Conservation (phyloP, 2,888 invertebrate species). For the Beris morrisii region DNA sequence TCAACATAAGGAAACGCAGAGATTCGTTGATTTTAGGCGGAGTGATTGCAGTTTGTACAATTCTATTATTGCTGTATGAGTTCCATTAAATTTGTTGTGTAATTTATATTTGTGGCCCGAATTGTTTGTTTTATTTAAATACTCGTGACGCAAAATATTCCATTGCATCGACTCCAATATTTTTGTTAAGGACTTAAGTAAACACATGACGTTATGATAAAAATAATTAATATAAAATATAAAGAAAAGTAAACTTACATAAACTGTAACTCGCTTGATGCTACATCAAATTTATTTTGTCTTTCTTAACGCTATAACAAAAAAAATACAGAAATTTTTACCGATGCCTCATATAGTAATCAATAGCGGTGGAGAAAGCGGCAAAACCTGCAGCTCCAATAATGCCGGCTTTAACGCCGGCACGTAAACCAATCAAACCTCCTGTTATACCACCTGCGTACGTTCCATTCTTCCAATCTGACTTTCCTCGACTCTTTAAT, state of each 20-base stretch:
- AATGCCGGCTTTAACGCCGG: constrained; percentile 90
- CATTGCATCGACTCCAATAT: too few relatives aligned
- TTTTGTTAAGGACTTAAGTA: too few relatives aligned
- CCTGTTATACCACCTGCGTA: constrained; percentile 94
- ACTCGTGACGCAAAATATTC: too few relatives aligned
- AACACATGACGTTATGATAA: too few relatives aligned
- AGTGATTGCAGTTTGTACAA: constrained; percentile 85
- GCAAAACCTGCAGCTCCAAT: constrained; percentile 97
- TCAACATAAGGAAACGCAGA: constrained; percentile 89
- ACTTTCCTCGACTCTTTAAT: constrained; percentile 77
- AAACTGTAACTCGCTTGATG: too few relatives aligned
- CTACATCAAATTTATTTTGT: too few relatives aligned
- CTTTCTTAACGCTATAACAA: too few relatives aligned
- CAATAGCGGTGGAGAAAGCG: constrained; percentile 93
- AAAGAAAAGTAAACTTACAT: too few relatives aligned
- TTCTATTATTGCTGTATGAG: constrained; percentile 79
- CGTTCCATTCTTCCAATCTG: constrained; percentile 96
- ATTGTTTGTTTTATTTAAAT: too few relatives aligned
- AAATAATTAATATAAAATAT: too few relatives aligned
- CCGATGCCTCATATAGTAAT: constrained; percentile 83
- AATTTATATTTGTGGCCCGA: too few relatives aligned
- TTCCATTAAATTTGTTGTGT: constrained; percentile 62
- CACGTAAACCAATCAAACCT: constrained; percentile 85
- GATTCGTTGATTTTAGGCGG: constrained; percentile 91
- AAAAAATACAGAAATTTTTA: constrained; percentile 38